Base-by-base conservation (phyloP, 2,888 invertebrate species). In the Coleophora deauratella region DNA sequence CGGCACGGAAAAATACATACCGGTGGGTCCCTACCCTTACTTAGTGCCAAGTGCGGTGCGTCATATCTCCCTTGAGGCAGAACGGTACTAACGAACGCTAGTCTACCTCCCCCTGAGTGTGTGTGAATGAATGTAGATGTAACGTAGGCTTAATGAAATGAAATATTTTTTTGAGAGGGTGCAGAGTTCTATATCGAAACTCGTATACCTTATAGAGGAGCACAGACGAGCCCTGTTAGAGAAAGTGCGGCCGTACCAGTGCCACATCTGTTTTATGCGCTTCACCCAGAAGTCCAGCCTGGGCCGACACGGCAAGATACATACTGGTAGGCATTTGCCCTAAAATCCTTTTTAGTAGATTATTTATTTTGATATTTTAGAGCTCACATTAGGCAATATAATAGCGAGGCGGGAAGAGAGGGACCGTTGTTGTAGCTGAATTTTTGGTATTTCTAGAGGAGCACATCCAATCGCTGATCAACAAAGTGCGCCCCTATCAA, bases 281-380 rank as follows among this genome's bases (percentile, higher is more conserved):
- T 91, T 91, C 80, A 91, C 91, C 69, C 91, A 91, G 81, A 91
- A 91, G 84, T 90, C 90, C 81, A 91, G 91, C 75, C 86, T 91
- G 65, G 91, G 91, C 79, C 91, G 91, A 67, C 91, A 91, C 78
- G 91, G 90, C 75, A 89, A 90, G 67, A 90, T 91, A 61, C 91
- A 91, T 70, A 91, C 91, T 70, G 88, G 88, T 88, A 86, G 79
- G 87, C 84, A 81, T 73, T 78, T 80, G 81, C 85, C 82, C 81
- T 85, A 75, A 81, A 75, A 69, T 84, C 84, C 81, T 80, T 81
- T 68, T 45, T 39, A 85, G 44, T 41, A 85, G 84, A 72, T 69
- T 72, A 73, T 79, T 79, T 60, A 72, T 71, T 77, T 69, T 71
- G 57, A 73, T 63, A 69, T 63, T 64, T 69, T 75, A 72, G 72